Percentiles rank a stretch among this genome's conserved stretches.
These are phyloP conservation scores for Pipistrellus kuhlii DNA, from an alignment of 2,797 vertebrate genomes.

Conservation along the genomic window DNA sequence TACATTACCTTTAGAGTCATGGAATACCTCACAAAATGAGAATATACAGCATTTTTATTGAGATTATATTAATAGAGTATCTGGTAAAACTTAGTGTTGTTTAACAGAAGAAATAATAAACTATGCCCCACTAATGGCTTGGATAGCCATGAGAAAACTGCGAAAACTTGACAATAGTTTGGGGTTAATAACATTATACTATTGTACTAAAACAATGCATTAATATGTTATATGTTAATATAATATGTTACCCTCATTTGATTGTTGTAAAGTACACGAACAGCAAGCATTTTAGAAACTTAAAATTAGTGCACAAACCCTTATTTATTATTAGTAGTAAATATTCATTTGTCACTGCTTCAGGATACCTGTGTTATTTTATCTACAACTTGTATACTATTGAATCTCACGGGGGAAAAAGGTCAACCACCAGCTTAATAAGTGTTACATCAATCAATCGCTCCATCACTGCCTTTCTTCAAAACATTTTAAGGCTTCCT, in stretches of 20 bases:
- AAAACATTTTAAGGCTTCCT: conserved; percentile 8
- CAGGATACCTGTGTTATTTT: conserved; percentile 35
- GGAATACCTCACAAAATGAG: background rate
- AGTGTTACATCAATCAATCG: background rate
- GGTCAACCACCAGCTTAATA: background rate
- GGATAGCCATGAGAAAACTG: background rate
- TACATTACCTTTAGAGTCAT: background rate
- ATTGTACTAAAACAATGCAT: background rate
- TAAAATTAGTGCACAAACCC: background rate
- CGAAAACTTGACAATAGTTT: background rate
- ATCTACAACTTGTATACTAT: background rate
- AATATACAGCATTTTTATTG: background rate
- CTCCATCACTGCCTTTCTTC: conserved; percentile 2
- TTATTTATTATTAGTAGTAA: conserved; percentile 1
- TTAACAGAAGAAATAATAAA: background rate
- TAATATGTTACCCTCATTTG: background rate
- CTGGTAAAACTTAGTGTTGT: background rate
- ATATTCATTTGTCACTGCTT: background rate
- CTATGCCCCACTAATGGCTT: background rate
- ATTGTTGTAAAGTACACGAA: conserved; percentile 29
- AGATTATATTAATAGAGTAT: conserved; percentile 40
- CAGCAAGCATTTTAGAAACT: conserved; percentile 2
- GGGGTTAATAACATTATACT: conserved; percentile 22
- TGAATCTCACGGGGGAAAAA: background rate
- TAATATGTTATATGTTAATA: background rate